Conservation (phyloP, 2,797 vertebrate genomes). For the Pipistrellus nathusii region DNA sequence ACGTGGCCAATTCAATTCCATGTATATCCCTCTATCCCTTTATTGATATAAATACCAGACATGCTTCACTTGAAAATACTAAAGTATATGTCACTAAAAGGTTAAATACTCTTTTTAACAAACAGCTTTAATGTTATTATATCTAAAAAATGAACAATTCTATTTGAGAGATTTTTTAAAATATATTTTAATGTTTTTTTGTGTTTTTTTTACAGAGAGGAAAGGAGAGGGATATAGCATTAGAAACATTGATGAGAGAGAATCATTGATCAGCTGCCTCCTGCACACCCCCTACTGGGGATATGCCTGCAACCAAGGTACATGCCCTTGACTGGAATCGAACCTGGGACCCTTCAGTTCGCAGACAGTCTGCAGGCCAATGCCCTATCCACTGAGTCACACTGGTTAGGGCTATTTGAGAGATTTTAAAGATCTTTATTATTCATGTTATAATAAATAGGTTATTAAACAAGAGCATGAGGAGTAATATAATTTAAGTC, state of each 20-base stretch:
- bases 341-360: too few species aligned
- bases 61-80: background rate
- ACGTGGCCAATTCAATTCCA: background rate
- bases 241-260: too few species aligned
- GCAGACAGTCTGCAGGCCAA: too few species aligned
- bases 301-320: too few species aligned
- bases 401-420: background rate
- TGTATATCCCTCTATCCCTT: background rate
- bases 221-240: too few species aligned
- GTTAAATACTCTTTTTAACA: constrained; percentile 13
- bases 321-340: too few species aligned
- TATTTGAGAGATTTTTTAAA: too few species aligned
- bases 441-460: background rate
- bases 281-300: too few species aligned
- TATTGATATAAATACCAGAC: background rate
- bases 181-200: too few species aligned
- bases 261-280: too few species aligned
- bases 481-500: background rate
- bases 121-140: background rate
- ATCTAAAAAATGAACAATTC: background rate
- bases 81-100: background rate
- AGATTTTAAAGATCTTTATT: background rate
- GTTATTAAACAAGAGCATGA: background rate
- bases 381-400: too few species aligned
- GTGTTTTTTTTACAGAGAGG: too few species aligned